Evolutionary conservation across 2,113 vertebrate genomes (phyloP).

Genomic region (Penelope pileata): DNA sequence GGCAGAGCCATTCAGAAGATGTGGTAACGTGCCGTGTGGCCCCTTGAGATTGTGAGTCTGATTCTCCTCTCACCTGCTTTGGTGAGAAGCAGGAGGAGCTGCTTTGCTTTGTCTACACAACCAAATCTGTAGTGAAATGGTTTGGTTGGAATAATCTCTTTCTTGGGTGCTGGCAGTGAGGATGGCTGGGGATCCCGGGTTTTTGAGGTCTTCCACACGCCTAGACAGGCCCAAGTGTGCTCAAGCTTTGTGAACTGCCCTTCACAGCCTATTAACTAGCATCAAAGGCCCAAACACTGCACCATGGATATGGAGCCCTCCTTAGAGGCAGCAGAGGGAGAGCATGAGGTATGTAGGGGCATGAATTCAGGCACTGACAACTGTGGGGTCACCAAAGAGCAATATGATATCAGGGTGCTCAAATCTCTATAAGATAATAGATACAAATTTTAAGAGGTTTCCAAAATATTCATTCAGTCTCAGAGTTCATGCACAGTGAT

Average conservation of each 20-base stretch:
- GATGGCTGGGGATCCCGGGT: not conserved
- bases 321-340: not conserved
- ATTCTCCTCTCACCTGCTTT: not conserved
- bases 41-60: not conserved
- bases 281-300: not conserved
- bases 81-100: not conserved
- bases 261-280: not conserved
- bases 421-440: not conserved
- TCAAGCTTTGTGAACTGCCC: not conserved
- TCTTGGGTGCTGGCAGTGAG: not conserved
- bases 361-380: not conserved
- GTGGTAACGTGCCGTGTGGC: not conserved
- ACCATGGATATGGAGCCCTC: not conserved
- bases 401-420: not conserved
- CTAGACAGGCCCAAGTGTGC: not conserved
- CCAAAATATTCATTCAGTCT: conserved; percentile 7
- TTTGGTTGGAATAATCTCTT: not conserved
- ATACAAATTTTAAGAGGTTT: not conserved
- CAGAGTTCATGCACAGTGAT: not conserved
- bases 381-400: not conserved
- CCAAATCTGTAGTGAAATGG: not conserved
- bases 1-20: not conserved
- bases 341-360: not conserved
- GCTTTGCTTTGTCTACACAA: not conserved
- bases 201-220: not conserved